Percentiles rank a stretch among this genome's conserved stretches.
Conservation (phyloP, 2,888 invertebrate species). For the Torymus tubicola region DNA sequence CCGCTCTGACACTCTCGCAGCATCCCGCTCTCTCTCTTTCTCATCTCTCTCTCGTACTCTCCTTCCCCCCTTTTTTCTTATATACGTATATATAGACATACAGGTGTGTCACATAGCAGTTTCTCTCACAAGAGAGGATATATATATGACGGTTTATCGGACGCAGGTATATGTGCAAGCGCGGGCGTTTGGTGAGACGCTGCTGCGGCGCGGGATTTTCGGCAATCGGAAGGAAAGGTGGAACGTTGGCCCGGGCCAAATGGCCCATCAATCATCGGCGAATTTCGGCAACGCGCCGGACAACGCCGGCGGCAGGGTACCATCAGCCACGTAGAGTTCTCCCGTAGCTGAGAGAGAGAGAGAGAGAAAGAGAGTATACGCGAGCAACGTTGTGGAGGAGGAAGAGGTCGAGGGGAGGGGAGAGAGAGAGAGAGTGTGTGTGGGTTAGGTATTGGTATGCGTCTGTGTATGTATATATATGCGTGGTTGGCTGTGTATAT, state of each 20-base stretch:
- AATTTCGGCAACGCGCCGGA: conserved; percentile 76
- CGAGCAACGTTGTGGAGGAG: neutral
- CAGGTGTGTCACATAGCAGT: no score
- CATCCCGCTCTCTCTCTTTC: conserved; percentile 42
- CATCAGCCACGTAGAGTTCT: conserved; percentile 75
- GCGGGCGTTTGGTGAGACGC: neutral
- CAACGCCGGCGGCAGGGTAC: conserved; percentile 75
- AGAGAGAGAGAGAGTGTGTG: conserved; percentile 2
- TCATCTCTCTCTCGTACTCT: neutral
- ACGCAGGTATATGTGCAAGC: no score
- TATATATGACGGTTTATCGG: no score
- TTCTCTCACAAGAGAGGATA: no score
- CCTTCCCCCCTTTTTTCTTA: neutral
- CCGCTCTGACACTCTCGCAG: conserved; percentile 55
- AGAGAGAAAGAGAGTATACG: conserved; percentile 27
- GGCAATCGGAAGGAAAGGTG: no score
- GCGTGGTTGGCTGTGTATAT: neutral
- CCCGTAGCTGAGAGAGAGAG: conserved; percentile 30
- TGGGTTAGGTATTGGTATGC: neutral
- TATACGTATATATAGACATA: no score
- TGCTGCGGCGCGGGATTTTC: no score
- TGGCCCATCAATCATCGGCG: conserved; percentile 75
- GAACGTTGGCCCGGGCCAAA: conserved; percentile 72
- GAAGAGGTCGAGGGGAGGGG: conserved; percentile 17
- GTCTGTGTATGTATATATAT: neutral